phyloP scores from a whole-genome alignment of 1,140 invertebrate species.

The Drosophila kikkawai region DNA sequence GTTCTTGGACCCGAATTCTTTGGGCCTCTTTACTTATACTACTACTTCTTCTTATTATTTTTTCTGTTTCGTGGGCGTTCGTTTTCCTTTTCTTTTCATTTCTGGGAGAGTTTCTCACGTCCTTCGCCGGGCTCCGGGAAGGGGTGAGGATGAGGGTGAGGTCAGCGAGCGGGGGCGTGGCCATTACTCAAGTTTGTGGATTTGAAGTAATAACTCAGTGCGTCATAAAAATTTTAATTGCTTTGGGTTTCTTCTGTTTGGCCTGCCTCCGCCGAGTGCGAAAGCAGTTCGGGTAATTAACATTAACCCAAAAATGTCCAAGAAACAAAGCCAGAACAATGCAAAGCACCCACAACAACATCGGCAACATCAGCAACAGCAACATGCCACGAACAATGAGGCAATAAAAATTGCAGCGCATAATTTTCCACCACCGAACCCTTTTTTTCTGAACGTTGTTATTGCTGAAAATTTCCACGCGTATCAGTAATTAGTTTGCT shows the following conservation, averaged over 20 bases:
- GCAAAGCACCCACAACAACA: conserved; percentile 61
- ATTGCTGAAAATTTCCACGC: conserved; percentile 71
- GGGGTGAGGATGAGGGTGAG: conserved; percentile 5
- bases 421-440: conserved; percentile 71
- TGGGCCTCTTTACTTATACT: conserved; percentile 28
- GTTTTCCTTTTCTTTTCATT: conserved; percentile 67
- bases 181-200: conserved; percentile 82
- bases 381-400: conserved; percentile 76
- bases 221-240: conserved; percentile 84
- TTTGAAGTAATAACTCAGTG: conserved; percentile 83
- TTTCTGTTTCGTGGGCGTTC: conserved; percentile 58
- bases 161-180: conserved; percentile 38
- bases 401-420: conserved; percentile 83
- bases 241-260: conserved; percentile 65
- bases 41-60: not conserved
- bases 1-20: conserved; percentile 49
- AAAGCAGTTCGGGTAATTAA: conserved; percentile 84
- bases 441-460: conserved; percentile 49
- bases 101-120: conserved; percentile 71
- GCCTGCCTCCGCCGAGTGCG: conserved; percentile 54
- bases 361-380: conserved; percentile 39
- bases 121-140: conserved; percentile 35
- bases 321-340: conserved; percentile 68
- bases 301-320: conserved; percentile 81
- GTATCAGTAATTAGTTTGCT: conserved; percentile 81